Conservation (phyloP, 2,888 invertebrate genomes). For the Lucinisca nassula region DNA sequence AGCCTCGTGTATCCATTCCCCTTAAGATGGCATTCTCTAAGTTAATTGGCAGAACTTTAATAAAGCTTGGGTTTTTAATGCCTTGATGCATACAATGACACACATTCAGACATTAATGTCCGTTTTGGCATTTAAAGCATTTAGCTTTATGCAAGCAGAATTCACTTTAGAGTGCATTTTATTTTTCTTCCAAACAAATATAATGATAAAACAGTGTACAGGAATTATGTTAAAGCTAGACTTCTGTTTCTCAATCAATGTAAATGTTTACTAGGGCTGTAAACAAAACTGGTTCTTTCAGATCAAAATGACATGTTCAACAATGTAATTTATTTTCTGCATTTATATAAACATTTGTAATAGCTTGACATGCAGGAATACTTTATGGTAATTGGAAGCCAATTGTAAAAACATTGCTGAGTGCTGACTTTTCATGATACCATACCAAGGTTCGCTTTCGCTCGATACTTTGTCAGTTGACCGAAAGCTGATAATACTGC, state of each 20-base stretch:
- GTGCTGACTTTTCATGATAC: no score
- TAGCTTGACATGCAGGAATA: no score
- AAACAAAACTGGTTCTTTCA: background rate
- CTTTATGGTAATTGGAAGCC: no score
- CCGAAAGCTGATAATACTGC: no score
- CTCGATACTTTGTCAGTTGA: no score
- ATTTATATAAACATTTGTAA: no score
- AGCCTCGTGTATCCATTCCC: no score
- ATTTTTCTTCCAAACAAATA: background rate
- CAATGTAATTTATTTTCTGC: background rate
- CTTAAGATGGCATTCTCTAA: no score
- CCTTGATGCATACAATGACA: background rate
- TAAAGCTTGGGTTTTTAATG: background rate
- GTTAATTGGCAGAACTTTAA: no score
- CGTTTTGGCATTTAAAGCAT: background rate
- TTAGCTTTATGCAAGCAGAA: background rate
- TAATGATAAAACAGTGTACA: background rate
- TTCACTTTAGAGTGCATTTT: background rate
- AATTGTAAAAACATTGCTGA: no score
- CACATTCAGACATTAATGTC: background rate
- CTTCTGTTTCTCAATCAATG: background rate
- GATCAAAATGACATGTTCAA: background rate
- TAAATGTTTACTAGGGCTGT: background rate
- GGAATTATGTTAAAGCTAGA: background rate
- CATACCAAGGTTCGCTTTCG: no score